Evolutionary conservation across 2,113 vertebrate genomes (phyloP).

Genomic region (Neotoma lepida): DNA sequence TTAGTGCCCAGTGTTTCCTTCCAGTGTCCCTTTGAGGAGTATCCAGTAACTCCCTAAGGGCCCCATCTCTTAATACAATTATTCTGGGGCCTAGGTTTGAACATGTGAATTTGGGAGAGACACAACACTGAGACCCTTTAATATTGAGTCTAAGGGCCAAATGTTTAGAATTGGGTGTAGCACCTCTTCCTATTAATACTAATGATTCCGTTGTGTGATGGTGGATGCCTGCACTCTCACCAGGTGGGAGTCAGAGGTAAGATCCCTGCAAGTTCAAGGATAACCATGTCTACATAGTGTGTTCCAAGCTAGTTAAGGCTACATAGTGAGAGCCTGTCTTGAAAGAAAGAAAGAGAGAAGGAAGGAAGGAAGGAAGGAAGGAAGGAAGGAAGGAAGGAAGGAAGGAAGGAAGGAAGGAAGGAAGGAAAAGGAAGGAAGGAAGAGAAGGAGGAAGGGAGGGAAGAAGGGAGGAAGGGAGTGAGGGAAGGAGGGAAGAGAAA

Average conservation of each 20-base stretch:
- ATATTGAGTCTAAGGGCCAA: background rate
- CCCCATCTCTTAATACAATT: background rate
- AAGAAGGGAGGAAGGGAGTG: background rate
- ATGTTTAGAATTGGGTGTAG: background rate
- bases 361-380: accelerated
- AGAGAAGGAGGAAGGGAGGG: too few relatives aligned
- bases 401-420: too few relatives aligned
- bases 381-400: background rate
- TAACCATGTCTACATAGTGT: background rate
- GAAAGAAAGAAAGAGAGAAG: too few relatives aligned
- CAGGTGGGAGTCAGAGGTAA: background rate
- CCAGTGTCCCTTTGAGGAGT: background rate
- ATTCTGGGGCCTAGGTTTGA: background rate
- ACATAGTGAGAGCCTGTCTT: too few relatives aligned
- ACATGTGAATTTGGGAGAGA: background rate
- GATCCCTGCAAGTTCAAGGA: background rate
- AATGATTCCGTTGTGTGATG: background rate
- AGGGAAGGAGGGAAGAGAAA: background rate
- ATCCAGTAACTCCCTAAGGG: background rate
- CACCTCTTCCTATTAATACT: background rate
- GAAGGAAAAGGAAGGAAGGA: too few relatives aligned
- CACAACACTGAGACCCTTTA: background rate
- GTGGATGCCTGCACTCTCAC: background rate
- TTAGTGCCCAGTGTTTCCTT: background rate
- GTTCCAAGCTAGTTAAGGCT: background rate